Evolutionary conservation across 2,888 invertebrate genomes (phyloP), one percentile per base, ranked within the genome.

Genomic region (Troides helena): DNA sequence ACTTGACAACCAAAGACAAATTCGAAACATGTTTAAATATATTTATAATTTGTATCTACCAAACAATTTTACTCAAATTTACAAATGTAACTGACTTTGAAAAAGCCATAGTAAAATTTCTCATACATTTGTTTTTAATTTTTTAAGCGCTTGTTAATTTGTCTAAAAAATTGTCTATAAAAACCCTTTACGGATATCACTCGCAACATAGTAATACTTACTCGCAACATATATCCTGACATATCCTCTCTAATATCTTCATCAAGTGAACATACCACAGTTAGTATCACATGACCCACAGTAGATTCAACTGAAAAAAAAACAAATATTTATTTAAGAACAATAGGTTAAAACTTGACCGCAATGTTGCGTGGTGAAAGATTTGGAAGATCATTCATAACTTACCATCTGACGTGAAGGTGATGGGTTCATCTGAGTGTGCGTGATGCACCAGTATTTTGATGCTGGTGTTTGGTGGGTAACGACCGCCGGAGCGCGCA

Each of bases 391-490:
- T 6, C 17, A 53, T 43, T 43, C 21, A 12, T 57, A 8, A 68
- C 93, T 93, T 90, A 98, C 98, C 97, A 89, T 98, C 98, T 82
- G 98, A 98, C 56, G 98, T 98, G 86, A 99, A 99, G 17, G 95
- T 95, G 77, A 98, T 95, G 10, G 98, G 97, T 85, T 94, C 93
- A 70, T 93, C 88, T 23, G 88, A 83, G 71, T 94, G 93, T 14
- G 94, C 93, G 79, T 94, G 93, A 68, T 93, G 95, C 72, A 99
- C 97, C 79, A 97, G 94, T 75, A 99, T 93, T 90, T 98, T 98
- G 76, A 99, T 96, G 85, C 98, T 98, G 65, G 97, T 97, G 74
- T 96, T 95, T 30, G 92, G 90, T 43, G 95, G 94, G 85, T 97
- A 97, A 75, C 95, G 94, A 82, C 96, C 96, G 75, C 96, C 96